These are phyloP conservation scores for Lutjanus campechanus DNA, from an alignment of 2,797 vertebrate species.

Conservation along the genomic window DNA sequence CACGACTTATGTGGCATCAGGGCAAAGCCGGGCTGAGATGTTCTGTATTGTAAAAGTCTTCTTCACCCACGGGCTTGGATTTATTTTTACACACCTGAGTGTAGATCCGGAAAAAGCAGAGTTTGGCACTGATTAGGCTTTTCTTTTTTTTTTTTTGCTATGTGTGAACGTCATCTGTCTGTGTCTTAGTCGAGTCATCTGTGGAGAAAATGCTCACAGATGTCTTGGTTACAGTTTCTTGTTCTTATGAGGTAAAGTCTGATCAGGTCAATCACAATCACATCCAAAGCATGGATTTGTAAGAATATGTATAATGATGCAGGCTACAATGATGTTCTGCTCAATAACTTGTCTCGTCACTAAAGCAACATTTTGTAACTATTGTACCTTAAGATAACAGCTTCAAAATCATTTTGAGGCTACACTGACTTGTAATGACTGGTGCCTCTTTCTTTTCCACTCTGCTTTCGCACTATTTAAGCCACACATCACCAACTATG, in stretches of 20 bases:
- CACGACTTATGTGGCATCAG: constrained; percentile 46
- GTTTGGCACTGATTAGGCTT: not conserved
- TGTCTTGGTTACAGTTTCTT: not conserved
- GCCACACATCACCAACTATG: too few relatives aligned
- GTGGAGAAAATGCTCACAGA: constrained; percentile 2
- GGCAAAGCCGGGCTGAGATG: constrained; percentile 22
- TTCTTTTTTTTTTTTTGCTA: too few relatives aligned
- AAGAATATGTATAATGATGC: not conserved
- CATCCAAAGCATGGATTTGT: not conserved
- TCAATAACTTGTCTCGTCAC: not conserved
- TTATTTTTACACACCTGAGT: constrained; percentile 16
- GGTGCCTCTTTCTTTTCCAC: too few relatives aligned
- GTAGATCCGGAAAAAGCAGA: not conserved
- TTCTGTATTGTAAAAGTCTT: constrained; percentile 30
- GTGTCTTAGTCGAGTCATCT: not conserved
- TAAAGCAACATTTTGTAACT: not conserved
- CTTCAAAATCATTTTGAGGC: too few relatives aligned
- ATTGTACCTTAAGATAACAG: too few relatives aligned
- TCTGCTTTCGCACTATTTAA: too few relatives aligned
- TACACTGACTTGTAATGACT: too few relatives aligned
- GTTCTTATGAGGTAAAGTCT: not conserved
- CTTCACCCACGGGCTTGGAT: constrained; percentile 28
- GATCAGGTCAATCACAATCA: not conserved
- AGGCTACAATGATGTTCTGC: not conserved
- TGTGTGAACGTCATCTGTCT: not conserved